Base-by-base conservation (phyloP, 2,113 vertebrate genomes). In the Benthochromis sp. region DNA sequence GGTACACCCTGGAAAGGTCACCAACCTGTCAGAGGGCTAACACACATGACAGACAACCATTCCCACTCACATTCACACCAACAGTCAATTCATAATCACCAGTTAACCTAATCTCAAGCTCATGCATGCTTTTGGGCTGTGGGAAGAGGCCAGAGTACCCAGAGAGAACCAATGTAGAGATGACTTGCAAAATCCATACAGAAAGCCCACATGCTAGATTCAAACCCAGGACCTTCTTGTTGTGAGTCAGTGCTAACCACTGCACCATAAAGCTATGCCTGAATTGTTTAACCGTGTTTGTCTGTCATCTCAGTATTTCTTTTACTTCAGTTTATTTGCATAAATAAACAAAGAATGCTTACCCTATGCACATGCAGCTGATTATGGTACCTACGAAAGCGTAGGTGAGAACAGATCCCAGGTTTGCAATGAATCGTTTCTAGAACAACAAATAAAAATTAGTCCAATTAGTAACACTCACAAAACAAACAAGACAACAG, bases 341-440 rank as follows among this genome's bases (percentile, higher is more conserved):
- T 54, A 13, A 81, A 31, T 29, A 9, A 84, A 31, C 45, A 78
- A 54, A 6, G 78, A 63, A 81, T 76, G 95, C 98, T 98, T 94
- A 98, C 97, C 97, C 97, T 61, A 97, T 97, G 40, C 96, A 93
- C 21, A 97, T 45, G 84, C 96, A 98, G 91, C 97, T 97, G 88
- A 98, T 95, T 57, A 97, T 94, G 21, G 97, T 98, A 78, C 97
- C 97, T 93, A 97, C 83, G 91, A 98, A 97, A 31, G 97, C 97
- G 0, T 96, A 98, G 13, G 97, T 97, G 92, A 97, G 89, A 93
- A 98, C 95, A 2, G 97, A 97, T 94, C 97, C 97, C 43, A 97
- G 89, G 88, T 98, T 98, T 63, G 93, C 93, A 89, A 97, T 96
- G 89, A 98, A 97, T 91, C 96, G 96, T 92, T 96, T 97, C 98